Base-by-base conservation (phyloP, 2,888 invertebrate species). In the Poecilobothrus nobilitatus region DNA sequence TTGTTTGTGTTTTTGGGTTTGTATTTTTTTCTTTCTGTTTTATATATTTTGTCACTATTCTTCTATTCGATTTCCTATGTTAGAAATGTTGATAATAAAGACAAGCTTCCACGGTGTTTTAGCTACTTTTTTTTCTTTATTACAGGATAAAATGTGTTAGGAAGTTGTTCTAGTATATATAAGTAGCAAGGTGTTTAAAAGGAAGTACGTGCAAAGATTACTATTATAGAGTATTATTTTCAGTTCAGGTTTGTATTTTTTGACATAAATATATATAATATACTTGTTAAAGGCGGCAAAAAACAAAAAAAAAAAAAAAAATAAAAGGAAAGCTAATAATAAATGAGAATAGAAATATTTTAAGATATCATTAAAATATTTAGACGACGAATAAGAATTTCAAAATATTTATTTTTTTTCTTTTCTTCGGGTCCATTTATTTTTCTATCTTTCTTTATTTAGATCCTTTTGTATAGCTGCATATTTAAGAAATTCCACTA, bases 181-280 rank as follows among this genome's bases (percentile, higher is more conserved):
- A 37, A 2, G 6, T 53, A 53, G 53, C 2, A 6, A 53, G 53
- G 53, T 53, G 53, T 53, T 53, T 53, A 53, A 53, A 53, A 53
- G 53, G 53, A 53, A 53, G 18, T 53, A 53, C 53, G 53, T 53
- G 53, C 53, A 53, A 53, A 15, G 53, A 53, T 53, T 53, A 53
- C 53, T 53, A 53, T 18, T 53, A 15, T 53, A 18, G 53, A 53
- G 53, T n/a, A n/a, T n/a, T n/a, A n/a, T n/a, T n/a, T n/a, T n/a
- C n/a, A n/a, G n/a, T n/a, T n/a, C n/a, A 18, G n/a, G 7, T 41
- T 41, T 15, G 9, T 41, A 41, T 41, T 41, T 41, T 41, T 41
- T 41, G 2, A 12, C 15, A 12, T 9, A 12, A n/a, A 41, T 41
- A 41, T 18, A n/a, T 53, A 53, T 53, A 53, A 53, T 12, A 53